Conservation (phyloP, 2,888 invertebrate genomes). For the Drosophila parthenogenetica region DNA sequence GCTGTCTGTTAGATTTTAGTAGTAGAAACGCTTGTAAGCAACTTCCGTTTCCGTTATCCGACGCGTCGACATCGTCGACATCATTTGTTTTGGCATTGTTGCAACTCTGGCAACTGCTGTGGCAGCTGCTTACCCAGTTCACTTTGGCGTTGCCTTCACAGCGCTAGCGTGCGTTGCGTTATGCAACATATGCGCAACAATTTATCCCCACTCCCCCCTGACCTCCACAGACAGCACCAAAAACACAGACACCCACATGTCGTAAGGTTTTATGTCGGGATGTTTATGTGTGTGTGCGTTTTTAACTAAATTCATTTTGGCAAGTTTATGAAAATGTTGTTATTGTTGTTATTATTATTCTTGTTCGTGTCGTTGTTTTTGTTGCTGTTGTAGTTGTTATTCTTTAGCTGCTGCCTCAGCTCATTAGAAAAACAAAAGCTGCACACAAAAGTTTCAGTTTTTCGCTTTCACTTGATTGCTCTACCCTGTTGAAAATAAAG, state of each 20-base stretch:
- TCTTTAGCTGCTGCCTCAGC: constrained; percentile 40
- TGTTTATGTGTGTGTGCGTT: constrained; percentile 34
- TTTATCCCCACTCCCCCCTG: constrained; percentile 30
- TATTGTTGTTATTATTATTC: constrained; percentile 35
- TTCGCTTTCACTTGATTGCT: constrained; percentile 20
- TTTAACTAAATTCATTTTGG: constrained; percentile 68
- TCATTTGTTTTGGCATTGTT: constrained; percentile 45
- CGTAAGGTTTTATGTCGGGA: constrained; percentile 24
- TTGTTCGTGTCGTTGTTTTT: constrained; percentile 30
- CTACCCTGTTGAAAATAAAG: background rate
- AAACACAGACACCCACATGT: constrained; percentile 17
- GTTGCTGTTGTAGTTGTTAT: constrained; percentile 31
- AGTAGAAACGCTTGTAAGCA: constrained; percentile 70
- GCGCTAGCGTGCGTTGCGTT: constrained; percentile 59
- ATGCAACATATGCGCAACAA: constrained; percentile 71
- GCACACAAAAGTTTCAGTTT: constrained; percentile 59
- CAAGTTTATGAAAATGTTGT: constrained; percentile 73
- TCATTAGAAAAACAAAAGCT: constrained; percentile 76
- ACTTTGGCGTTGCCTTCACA: constrained; percentile 46
- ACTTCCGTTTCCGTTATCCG: constrained; percentile 76
- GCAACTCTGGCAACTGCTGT: constrained; percentile 44
- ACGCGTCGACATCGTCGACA: constrained; percentile 45
- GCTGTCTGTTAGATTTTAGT: constrained; percentile 44
- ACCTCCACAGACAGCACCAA: background rate
- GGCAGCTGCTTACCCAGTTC: constrained; percentile 50